phyloP scores from a whole-genome alignment of 1,140 invertebrate genomes.

The Aphaenogaster rudis region DNA sequence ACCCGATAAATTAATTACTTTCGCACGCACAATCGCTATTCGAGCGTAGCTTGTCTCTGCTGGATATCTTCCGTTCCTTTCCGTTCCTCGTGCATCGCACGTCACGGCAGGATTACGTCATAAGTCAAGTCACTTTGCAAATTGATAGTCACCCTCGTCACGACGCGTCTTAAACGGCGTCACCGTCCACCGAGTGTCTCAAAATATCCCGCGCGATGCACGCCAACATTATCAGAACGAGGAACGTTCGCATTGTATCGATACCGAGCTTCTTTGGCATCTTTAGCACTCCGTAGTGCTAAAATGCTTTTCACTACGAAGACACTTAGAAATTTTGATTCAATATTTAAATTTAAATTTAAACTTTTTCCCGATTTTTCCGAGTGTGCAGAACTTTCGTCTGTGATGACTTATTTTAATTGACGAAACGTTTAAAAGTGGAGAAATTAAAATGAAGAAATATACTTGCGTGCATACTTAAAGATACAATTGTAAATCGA shows the following conservation, averaged over 20 bases:
- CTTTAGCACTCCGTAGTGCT: neutral
- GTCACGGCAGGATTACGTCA: slow-evolving; percentile 25
- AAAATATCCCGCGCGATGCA: slow-evolving; percentile 5
- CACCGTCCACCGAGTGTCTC: slow-evolving; percentile 8
- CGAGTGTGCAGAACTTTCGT: neutral
- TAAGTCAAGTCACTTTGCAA: slow-evolving; percentile 31
- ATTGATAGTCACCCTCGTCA: neutral
- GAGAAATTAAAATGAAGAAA: neutral
- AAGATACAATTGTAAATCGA: no score
- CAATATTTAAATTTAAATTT: neutral
- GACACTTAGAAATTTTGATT: neutral
- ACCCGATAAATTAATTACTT: neutral
- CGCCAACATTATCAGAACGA: neutral
- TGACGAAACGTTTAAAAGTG: neutral
- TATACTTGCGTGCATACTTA: neutral
- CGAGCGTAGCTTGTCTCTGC: neutral
- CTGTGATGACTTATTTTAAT: neutral
- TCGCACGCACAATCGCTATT: neutral
- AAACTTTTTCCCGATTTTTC: neutral
- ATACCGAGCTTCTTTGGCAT: neutral
- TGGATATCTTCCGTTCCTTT: neutral
- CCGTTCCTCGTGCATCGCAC: neutral
- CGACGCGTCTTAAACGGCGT: neutral
- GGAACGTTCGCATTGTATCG: neutral
- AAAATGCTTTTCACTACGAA: neutral